These are phyloP conservation scores for Crotalus helleri DNA, from an alignment of 2,113 vertebrate species.

Conservation along the genomic window DNA sequence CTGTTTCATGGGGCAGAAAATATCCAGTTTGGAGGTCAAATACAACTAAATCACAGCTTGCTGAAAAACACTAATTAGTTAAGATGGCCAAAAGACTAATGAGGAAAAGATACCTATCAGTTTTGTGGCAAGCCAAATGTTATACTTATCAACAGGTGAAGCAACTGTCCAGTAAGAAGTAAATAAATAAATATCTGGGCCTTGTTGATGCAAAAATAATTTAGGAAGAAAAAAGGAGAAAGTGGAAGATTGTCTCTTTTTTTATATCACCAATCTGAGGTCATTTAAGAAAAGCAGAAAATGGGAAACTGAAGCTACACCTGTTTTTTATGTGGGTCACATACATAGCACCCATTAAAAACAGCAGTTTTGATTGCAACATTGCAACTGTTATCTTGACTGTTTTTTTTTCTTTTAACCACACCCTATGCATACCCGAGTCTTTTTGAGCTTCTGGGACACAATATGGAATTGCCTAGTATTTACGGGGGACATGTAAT, in stretches of 20 bases:
- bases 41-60: background rate
- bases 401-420: background rate
- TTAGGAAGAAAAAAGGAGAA: background rate
- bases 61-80: background rate
- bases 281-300: background rate
- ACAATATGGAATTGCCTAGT: background rate
- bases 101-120: background rate
- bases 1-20: background rate
- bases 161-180: background rate
- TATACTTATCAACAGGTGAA: background rate
- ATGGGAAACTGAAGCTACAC: background rate
- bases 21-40: background rate
- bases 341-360: background rate
- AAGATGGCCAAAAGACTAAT: background rate
- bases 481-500: background rate
- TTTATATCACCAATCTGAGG: background rate
- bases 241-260: background rate
- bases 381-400: background rate
- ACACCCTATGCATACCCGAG: background rate
- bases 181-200: background rate
- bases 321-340: background rate
- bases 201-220: background rate
- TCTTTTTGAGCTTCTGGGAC: background rate
- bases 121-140: background rate
- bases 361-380: background rate